phyloP scores from a whole-genome alignment of 2,113 vertebrate genomes.

The Dipodomys stephensi region DNA sequence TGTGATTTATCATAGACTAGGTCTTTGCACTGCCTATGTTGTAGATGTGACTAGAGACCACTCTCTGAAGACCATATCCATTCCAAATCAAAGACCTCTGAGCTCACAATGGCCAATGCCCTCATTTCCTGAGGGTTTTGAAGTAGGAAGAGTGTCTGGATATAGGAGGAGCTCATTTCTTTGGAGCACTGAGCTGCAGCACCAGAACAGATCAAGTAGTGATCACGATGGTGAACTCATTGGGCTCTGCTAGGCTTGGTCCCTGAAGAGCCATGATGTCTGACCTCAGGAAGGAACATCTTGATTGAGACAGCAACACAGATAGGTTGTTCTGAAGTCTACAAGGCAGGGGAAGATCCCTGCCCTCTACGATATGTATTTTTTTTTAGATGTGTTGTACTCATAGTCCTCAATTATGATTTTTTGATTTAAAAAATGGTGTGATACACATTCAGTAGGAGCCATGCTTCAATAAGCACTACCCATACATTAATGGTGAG shows the following conservation, averaged over 20 bases:
- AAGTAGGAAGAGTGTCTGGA: neutral
- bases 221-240: no score
- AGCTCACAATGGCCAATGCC: neutral
- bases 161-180: neutral
- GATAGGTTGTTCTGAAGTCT: no score
- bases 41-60: constrained; percentile 1
- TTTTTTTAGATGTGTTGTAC: neutral
- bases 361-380: neutral
- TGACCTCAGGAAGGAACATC: neutral
- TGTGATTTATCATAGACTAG: neutral
- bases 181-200: neutral
- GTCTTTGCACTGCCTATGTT: neutral
- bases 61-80: neutral
- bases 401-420: neutral
- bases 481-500: neutral
- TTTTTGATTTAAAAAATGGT: neutral
- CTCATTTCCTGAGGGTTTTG: constrained; percentile 1
- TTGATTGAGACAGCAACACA: neutral
- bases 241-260: neutral
- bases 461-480: neutral
- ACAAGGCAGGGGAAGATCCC: neutral
- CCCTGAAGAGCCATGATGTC: neutral
- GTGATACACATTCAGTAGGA: neutral
- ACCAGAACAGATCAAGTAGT: neutral
- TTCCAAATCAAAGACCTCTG: neutral